Conservation (phyloP, 1,140 invertebrate genomes). For the Holotrichia oblita region DNA sequence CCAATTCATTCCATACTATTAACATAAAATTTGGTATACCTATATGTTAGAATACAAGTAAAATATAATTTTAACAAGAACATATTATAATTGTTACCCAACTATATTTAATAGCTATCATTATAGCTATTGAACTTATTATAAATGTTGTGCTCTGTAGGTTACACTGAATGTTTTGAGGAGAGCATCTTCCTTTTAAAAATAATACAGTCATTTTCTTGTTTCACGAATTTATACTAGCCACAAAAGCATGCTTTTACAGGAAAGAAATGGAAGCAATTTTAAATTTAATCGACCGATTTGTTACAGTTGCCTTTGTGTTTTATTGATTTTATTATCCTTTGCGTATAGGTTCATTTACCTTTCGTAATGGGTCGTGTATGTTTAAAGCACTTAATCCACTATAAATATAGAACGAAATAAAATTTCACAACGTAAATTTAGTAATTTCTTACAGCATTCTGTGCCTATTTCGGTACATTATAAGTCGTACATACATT, state of each 20-base stretch:
- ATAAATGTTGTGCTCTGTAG: background rate
- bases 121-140: background rate
- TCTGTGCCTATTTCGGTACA: background rate
- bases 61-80: background rate
- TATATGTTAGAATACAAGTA: background rate
- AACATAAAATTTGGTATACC: too few species aligned
- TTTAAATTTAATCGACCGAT: background rate
- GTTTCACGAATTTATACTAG: background rate
- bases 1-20: too few species aligned
- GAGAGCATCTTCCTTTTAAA: background rate
- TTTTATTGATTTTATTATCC: background rate
- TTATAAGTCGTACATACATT: background rate
- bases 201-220: background rate
- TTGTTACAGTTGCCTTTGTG: background rate
- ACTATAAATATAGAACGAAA: conserved; percentile 7
- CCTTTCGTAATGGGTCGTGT: conserved; percentile 10
- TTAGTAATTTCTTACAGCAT: conserved; percentile 9
- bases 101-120: too few species aligned
- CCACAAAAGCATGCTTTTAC: too few species aligned
- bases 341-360: background rate
- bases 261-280: too few species aligned
- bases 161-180: background rate
- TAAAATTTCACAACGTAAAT: conserved; percentile 31
- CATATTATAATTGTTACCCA: too few species aligned
- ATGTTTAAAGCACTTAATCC: conserved; percentile 17